Conservation (phyloP, 2,888 invertebrate genomes). For the Ennomos quercinarius region DNA sequence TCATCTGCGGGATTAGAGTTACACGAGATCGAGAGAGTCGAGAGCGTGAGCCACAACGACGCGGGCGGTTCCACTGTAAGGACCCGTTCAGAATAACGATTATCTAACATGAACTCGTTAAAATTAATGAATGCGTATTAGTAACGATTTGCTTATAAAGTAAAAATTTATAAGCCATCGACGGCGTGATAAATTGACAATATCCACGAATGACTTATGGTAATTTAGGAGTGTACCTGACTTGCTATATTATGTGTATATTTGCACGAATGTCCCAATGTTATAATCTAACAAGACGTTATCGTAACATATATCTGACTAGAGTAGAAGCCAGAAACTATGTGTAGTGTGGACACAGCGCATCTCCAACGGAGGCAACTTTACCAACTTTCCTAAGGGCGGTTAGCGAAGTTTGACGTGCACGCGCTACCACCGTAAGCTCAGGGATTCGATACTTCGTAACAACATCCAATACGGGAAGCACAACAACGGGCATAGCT, state of each 20-base stretch:
- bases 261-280: too few relatives aligned
- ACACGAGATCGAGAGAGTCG: conserved; percentile 71
- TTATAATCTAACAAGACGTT: not conserved
- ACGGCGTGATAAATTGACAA: too few relatives aligned
- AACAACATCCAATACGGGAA: conserved; percentile 72
- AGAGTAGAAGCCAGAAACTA: too few relatives aligned
- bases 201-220: too few relatives aligned
- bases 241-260: too few relatives aligned
- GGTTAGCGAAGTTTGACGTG: conserved; percentile 83
- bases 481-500: conserved; percentile 51
- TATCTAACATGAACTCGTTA: conserved; percentile 1
- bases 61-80: conserved; percentile 47
- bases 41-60: conserved; percentile 60
- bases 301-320: not conserved
- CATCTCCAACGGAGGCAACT: conserved; percentile 78
- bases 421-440: conserved; percentile 79
- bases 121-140: not conserved
- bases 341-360: conserved; percentile 49
- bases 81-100: conserved; percentile 15
- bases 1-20: conserved; percentile 83
- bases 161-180: too few relatives aligned
- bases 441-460: conserved; percentile 77
- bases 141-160: too few relatives aligned
- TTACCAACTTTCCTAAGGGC: conserved; percentile 81
- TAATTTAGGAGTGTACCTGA: too few relatives aligned